These are phyloP conservation scores for Cossypha niveicapilla DNA, from an alignment of 2,797 vertebrate species.

Conservation along the genomic window DNA sequence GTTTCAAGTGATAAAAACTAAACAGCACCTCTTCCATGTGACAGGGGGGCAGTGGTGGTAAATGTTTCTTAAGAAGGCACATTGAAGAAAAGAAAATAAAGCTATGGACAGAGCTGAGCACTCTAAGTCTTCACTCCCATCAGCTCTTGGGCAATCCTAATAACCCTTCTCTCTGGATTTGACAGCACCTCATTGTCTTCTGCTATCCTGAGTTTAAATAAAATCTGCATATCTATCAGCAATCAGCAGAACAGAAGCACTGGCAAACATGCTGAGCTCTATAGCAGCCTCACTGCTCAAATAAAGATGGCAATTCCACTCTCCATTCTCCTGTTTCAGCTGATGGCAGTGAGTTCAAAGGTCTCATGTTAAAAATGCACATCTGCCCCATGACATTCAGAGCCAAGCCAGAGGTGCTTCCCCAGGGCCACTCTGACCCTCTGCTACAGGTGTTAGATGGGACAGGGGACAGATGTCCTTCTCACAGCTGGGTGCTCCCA, in stretches of 20 bases:
- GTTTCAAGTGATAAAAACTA: background rate
- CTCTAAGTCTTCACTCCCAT: background rate
- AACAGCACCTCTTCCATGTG: background rate
- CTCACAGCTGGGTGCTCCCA: background rate
- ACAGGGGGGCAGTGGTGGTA: background rate
- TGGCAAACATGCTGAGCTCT: background rate
- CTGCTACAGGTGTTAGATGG: rapidly evolving
- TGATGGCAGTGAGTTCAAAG: background rate
- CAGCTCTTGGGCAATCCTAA: background rate
- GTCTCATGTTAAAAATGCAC: background rate
- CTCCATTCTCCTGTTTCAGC: background rate
- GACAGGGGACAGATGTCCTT: background rate
- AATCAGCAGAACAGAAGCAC: background rate
- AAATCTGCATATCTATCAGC: background rate
- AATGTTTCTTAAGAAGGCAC: background rate
- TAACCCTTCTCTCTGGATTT: background rate
- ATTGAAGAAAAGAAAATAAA: background rate
- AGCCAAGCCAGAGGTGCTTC: background rate
- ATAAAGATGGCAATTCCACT: background rate
- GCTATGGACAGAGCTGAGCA: background rate
- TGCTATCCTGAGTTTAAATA: background rate
- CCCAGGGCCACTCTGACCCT: background rate
- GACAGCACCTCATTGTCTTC: background rate
- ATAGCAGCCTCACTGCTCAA: background rate
- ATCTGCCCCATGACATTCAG: background rate